phyloP scores from a whole-genome alignment of 1,140 invertebrate species.

The Aphis gossypii region DNA sequence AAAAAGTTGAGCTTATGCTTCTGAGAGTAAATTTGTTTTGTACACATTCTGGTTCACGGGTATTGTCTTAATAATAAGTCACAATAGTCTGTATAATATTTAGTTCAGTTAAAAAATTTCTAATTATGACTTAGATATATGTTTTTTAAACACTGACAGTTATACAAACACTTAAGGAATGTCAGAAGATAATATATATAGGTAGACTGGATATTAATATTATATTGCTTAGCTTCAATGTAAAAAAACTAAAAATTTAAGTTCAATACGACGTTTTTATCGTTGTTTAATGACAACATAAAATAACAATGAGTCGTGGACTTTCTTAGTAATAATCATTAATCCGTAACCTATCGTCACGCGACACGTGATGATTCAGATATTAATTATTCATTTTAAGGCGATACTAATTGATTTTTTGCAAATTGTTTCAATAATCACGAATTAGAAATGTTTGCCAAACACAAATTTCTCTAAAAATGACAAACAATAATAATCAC shows the following conservation, averaged over 20 bases:
- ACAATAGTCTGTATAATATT: neutral
- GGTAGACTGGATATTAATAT: neutral
- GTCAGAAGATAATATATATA: neutral
- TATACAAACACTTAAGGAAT: conserved; percentile 1
- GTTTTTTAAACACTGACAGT: neutral
- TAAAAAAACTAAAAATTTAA: neutral
- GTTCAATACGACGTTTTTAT: neutral
- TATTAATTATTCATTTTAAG: neutral
- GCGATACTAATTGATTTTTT: conserved; percentile 8
- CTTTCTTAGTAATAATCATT: neutral
- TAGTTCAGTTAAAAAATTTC: neutral
- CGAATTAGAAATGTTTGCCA: conserved; percentile 19
- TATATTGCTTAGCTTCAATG: neutral
- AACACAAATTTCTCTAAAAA: conserved; percentile 4
- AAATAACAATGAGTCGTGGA: neutral
- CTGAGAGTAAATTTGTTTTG: neutral
- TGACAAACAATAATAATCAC: neutral
- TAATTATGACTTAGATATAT: no score
- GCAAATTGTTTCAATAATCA: neutral
- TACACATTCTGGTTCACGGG: neutral
- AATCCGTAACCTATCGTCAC: neutral
- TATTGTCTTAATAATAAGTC: neutral
- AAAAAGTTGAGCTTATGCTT: neutral
- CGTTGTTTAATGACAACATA: neutral
- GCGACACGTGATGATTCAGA: neutral